Evolutionary conservation across 2,888 invertebrate genomes (phyloP).

Genomic region (Parnassius mnemosyne): DNA sequence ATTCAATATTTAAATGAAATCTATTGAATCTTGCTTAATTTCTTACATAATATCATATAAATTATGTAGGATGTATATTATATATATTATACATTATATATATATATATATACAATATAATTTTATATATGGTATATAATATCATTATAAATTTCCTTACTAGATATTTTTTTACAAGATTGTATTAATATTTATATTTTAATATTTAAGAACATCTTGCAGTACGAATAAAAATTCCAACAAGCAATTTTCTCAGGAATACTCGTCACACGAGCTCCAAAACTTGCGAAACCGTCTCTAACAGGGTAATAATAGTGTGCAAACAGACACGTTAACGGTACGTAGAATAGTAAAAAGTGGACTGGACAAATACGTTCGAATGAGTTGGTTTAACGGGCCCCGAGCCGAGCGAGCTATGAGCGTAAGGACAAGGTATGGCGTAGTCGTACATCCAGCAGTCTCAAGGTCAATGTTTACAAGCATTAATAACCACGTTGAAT

Average conservation of each 20-base stretch:
- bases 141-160: too few species aligned
- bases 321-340: slow-evolving; percentile 69
- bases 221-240: slow-evolving; percentile 1
- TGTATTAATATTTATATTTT: too few species aligned
- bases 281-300: slow-evolving; percentile 40
- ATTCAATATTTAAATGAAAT: too few species aligned
- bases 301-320: slow-evolving; percentile 67
- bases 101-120: too few species aligned
- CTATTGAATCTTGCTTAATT: too few species aligned
- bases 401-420: slow-evolving; percentile 34
- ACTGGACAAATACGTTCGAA: slow-evolving; percentile 74
- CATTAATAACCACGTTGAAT: slow-evolving; percentile 30
- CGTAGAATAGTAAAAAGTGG: slow-evolving; percentile 73
- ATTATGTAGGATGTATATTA: too few species aligned
- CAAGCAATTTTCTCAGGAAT: neutral
- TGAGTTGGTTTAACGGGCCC: slow-evolving; percentile 74
- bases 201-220: neutral
- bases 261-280: slow-evolving; percentile 19
- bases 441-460: slow-evolving; percentile 6
- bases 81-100: too few species aligned
- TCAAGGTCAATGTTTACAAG: slow-evolving; percentile 15
- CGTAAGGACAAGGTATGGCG: slow-evolving; percentile 15
- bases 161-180: too few species aligned
- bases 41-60: too few species aligned
- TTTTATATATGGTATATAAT: too few species aligned